phyloP scores from a whole-genome alignment of 2,888 invertebrate species.

The Physocephala rufipes region DNA sequence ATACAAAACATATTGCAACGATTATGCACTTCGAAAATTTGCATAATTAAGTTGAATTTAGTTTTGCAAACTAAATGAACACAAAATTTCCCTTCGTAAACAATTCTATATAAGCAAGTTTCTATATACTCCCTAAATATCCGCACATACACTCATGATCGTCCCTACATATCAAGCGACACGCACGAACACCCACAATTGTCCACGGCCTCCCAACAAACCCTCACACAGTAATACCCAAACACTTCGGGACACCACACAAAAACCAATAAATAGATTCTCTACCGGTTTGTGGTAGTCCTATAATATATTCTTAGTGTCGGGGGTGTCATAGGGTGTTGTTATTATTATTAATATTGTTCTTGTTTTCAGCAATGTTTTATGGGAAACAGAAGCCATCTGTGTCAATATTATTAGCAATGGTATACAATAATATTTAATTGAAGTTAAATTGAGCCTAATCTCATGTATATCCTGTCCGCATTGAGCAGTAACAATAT shows the following conservation, averaged over 20 bases:
- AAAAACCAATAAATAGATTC: not conserved
- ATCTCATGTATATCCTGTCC: constrained; percentile 25
- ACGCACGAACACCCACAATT: too few relatives aligned
- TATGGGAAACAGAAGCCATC: not conserved
- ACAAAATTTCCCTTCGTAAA: not conserved
- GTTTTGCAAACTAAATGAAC: not conserved
- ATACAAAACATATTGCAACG: constrained; percentile 13
- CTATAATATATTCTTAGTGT: not conserved
- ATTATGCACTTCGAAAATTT: constrained; percentile 15
- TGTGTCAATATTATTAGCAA: constrained; percentile 7
- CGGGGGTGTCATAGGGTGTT: not conserved
- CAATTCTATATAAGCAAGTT: not conserved
- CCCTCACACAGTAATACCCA: constrained; percentile 23
- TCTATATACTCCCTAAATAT: not conserved
- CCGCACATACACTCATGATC: not conserved
- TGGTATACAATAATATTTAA: constrained; percentile 14
- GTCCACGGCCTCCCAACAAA: constrained; percentile 5
- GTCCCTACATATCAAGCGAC: too few relatives aligned
- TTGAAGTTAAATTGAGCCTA: constrained; percentile 9
- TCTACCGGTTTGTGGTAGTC: not conserved
- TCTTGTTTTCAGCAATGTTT: not conserved
- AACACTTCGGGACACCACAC: constrained; percentile 12
- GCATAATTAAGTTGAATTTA: constrained; percentile 31
- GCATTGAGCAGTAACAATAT: constrained; percentile 19
- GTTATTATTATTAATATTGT: not conserved